phyloP scores from a whole-genome alignment of 2,113 vertebrate genomes.

The Pongo pygmaeus region DNA sequence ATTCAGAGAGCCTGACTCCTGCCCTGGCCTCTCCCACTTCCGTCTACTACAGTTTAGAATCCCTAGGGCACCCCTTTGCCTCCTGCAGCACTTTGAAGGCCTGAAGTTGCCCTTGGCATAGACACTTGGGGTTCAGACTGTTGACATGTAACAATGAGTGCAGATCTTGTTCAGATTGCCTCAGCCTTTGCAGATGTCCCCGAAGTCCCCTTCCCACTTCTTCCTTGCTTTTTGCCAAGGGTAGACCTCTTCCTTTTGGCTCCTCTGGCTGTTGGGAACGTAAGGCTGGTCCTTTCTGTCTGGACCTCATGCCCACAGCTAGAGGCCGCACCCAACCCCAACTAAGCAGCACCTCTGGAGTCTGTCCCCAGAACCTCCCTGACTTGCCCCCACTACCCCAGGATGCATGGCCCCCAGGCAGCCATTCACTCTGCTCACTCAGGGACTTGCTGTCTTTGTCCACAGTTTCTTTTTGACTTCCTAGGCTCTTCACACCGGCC shows the following conservation, averaged over 20 bases:
- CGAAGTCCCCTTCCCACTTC: neutral
- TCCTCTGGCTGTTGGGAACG: neutral
- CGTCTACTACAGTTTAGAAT: neutral
- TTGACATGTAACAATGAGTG: neutral
- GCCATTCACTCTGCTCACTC: neutral
- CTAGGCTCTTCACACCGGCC: neutral
- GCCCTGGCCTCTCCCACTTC: neutral
- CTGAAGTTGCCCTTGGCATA: neutral
- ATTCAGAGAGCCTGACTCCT: neutral
- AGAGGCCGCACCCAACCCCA: neutral
- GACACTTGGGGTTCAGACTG: neutral
- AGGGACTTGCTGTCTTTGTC: neutral
- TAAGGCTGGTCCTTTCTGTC: neutral
- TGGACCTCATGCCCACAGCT: neutral
- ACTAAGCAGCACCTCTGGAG: neutral
- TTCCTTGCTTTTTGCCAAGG: neutral
- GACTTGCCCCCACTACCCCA: neutral
- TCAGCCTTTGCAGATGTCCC: neutral
- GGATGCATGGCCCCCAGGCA: neutral
- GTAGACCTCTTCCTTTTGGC: neutral
- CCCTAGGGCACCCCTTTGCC: neutral
- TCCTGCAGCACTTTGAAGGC: neutral
- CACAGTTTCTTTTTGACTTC: neutral
- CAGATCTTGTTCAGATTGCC: neutral
- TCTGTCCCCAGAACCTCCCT: neutral